Evolutionary conservation across 23 tunicate genomes (phyloP), one percentile per base, ranked within the genome.

Genomic region (Styela plicata): DNA sequence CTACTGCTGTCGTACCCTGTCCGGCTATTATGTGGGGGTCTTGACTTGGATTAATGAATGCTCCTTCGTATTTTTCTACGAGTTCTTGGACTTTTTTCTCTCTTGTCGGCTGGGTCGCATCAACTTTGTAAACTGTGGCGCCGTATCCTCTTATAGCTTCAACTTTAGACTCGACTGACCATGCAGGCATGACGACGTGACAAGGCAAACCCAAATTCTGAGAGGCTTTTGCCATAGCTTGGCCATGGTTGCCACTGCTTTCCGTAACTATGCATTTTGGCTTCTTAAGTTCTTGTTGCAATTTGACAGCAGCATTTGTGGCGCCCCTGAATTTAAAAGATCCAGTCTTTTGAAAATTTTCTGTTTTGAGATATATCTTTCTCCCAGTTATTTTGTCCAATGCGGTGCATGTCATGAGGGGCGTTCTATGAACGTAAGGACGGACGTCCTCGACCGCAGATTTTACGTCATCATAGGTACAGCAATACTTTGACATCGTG

Each of bases 1-100:
- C 97, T 10, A 92, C 32, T 17, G 89, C 97, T 57, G 86, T 79
- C 10, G 97, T 92, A 5, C 97, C 97, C 52, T 92, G 97, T 0
- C 97, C 97, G 29, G 89, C 86, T 13, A 87, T 87, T 1, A 87
- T 85, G 13, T 31, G 67, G 16, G 92, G 89, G 44, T 61, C 69
- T 73, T 92, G 91, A 74, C 74, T 80, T 0, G 97, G 63, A 33
- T 87, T 74, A 27, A 92, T 63, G 53, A 92, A 44, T 7, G 57
- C 57, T 44, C 57, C 57, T 5, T 44, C 13, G 57, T 44, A 44
- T 44, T 44, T 44, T 44, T 44, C 57, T 13, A 44, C 57, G 13
- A 44, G 57, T 44, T 44, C 57, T 44, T 13, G 57, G 85, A 63
- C 83, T 79, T 34, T 44, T 79, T 86, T 91, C 83, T 22, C 36